These are phyloP conservation scores for Hassar affinis DNA, from an alignment of 2,113 vertebrate species.

Conservation along the genomic window DNA sequence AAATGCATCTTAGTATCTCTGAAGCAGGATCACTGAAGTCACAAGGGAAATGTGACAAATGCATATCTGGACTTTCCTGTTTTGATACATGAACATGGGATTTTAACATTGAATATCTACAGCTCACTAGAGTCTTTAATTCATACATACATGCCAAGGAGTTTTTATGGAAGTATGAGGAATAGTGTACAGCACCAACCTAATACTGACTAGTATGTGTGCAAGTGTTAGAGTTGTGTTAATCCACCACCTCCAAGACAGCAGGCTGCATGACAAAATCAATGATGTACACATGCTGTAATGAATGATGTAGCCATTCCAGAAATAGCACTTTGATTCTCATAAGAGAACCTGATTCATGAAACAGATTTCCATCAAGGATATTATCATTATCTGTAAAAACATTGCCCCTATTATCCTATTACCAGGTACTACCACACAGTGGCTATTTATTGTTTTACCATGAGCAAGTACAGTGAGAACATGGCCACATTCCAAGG, in stretches of 20 bases:
- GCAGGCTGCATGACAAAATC: slow-evolving; percentile 33
- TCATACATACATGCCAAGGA: slow-evolving; percentile 16
- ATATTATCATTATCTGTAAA: neutral
- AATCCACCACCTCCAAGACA: slow-evolving; percentile 40
- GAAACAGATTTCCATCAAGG: slow-evolving; percentile 15
- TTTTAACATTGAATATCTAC: slow-evolving; percentile 6
- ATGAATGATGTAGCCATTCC: neutral
- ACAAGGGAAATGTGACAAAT: slow-evolving; percentile 25
- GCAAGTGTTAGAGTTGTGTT: slow-evolving; percentile 4
- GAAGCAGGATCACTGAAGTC: slow-evolving; percentile 35
- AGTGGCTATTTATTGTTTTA: slow-evolving; percentile 35
- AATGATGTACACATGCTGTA: neutral
- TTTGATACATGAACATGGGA: slow-evolving; percentile 14
- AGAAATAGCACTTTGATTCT: slow-evolving; percentile 2
- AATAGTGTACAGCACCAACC: slow-evolving; percentile 20
- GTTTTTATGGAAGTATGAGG: slow-evolving; percentile 18
- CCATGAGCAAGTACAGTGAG: neutral
- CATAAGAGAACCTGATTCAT: slow-evolving; percentile 3
- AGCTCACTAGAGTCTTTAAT: neutral
- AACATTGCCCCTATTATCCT: neutral
- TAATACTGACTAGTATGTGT: slow-evolving; percentile 12
- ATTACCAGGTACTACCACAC: neutral
- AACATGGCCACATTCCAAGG: slow-evolving; percentile 29
- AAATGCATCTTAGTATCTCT: slow-evolving; percentile 33
- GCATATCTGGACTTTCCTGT: neutral